Evolutionary conservation across 2,888 invertebrate genomes (phyloP), one percentile per base, ranked within the genome.

Genomic region (Shargacucullia verbasci): DNA sequence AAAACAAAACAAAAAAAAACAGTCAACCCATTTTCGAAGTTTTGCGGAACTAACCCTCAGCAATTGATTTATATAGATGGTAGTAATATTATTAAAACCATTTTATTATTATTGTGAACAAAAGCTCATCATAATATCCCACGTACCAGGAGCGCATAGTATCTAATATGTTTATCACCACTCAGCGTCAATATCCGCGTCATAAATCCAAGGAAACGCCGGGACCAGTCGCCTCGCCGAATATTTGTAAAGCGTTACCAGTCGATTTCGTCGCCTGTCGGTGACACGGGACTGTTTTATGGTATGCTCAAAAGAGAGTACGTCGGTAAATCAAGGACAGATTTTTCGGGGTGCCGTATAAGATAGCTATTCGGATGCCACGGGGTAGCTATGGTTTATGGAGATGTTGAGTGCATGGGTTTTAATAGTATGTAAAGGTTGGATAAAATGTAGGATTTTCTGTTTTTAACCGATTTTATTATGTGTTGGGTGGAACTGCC

Each of bases 211-310:
- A 53, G 53, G 60, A 59, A 69, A 60, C 48, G 59, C 61, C 50
- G 60, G 45, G 60, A 64, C 65, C 74, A 79, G 62, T 79, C 64
- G 67, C 70, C 56, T 67, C 60, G 65, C 76, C 78, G 87, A 87
- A 88, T 88, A 86, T 90, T 89, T 89, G 87, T 85, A 78, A 83
- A 85, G 84, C 84, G 84, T 87, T 83, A 84, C 85, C 80, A 83
- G 84, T 84, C 88, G 86, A 88, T 87, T 83, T 80, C 72, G 74
- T 68, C 79, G 78, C 76, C 82, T 88, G 92, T 70, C 76, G 76
- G 73, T 89, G 92, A 91, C 92, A 87, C 82, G 85, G 90, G 91
- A 76, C 87, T 89, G 82, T 82, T 92, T 92, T 92, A 92, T 90
- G 83, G 87, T 85, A 78, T 86, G 80, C 88, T 88, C 84, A 73